A percentile compares a stretch with the other conserved stretches of the same genome.
phyloP scores from a whole-genome alignment of 2,888 invertebrate genomes.

The Ceriagrion tenellum region DNA sequence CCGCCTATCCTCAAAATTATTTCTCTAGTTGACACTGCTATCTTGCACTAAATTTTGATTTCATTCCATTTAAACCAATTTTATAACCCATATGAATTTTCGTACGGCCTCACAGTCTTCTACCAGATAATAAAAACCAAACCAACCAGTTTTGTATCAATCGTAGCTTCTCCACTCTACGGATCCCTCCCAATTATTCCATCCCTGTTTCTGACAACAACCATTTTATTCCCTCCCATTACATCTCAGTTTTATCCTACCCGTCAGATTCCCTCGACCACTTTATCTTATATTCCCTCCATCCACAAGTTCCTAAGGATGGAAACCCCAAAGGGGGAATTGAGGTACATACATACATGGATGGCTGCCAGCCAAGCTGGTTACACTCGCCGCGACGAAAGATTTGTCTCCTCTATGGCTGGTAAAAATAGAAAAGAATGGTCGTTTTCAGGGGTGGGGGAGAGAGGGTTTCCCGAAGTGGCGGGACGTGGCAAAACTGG shows the following conservation, averaged over 20 bases:
- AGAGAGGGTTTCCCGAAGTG: background rate
- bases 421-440: constrained; percentile 67
- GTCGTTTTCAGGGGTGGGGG: constrained; percentile 29
- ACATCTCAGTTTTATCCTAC: background rate
- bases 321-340: background rate
- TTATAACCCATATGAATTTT: no score
- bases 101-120: no score
- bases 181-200: background rate
- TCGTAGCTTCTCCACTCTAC: no score
- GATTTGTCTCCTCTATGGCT: constrained; percentile 63
- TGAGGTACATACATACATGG: background rate
- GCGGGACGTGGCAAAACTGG: background rate
- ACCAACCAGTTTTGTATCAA: no score
- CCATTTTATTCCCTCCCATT: background rate
- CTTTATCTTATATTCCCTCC: background rate
- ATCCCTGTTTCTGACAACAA: background rate
- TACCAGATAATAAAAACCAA: no score
- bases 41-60: no score
- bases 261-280: background rate
- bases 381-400: constrained; percentile 64
- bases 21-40: no score
- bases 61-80: no score
- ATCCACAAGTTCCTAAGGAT: background rate
- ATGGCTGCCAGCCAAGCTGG: constrained; percentile 64
- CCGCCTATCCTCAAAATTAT: no score